Evolutionary conservation across 1,140 invertebrate genomes (phyloP), one percentile per base, ranked within the genome.

Genomic region (Ylistrum balloti): DNA sequence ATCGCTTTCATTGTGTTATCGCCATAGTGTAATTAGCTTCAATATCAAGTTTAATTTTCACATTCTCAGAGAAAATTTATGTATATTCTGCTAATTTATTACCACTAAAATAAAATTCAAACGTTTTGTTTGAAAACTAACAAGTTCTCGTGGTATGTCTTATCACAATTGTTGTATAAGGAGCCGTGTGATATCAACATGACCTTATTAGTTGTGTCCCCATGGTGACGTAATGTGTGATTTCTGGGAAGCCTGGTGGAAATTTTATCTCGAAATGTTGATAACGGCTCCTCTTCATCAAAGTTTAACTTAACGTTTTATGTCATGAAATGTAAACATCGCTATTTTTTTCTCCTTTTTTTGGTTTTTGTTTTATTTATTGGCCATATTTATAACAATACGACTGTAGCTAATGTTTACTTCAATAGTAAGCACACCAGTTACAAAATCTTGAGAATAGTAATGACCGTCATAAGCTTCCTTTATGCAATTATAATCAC

Each of bases 141-240:
- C 56, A 74, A n/a, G 56, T 74, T 74, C n/a, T 28, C 3, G 56
- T 74, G 56, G 56, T 74, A 17, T n/a, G 56, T 28, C 56, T 74
- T 74, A 74, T 74, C 56, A 74, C 56, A 28, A 74, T n/a, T 74
- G n/a, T n/a, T 11, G 28, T 74, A 74, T 74, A 74, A 74, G 56
- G 56, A 74, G 56, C 3, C 56, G n/a, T 74, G 56, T 74, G 56
- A 28, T 74, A 74, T 74, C 56, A 74, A 28, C 28, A 74, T 74
- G n/a, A 28, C 56, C n/a, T 74, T 74, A 74, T 74, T 74, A 74
- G 22, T 22, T 17, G 56, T 17, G 56, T 74, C 56, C 56, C 56
- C 56, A 74, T 74, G 56, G 56, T 74, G 56, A 74, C 56, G 22
- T 74, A 74, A 74, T n/a, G 56, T 74, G 22, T 74, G 56, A 74